Percentiles rank a stretch among this genome's conserved stretches.
Conservation (phyloP, 1,140 invertebrate species). For the Subanguina moxae region DNA sequence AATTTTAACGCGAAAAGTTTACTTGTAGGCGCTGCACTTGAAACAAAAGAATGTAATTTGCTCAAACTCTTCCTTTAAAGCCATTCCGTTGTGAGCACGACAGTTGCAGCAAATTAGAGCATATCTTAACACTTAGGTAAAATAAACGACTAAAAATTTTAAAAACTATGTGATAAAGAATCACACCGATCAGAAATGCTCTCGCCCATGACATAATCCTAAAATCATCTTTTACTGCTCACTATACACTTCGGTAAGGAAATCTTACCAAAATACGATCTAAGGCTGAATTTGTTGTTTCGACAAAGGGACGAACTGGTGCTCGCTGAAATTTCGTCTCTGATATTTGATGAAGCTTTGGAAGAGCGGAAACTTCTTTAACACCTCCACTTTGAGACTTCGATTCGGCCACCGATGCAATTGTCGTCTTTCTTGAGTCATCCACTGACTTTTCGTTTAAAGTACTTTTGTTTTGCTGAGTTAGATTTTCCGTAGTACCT, state of each 20-base stretch:
- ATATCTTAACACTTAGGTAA: conserved; percentile 28
- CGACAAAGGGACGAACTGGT: conserved; percentile 47
- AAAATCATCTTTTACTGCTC: conserved; percentile 70
- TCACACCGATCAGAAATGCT: conserved; percentile 84
- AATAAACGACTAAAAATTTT: conserved; percentile 9
- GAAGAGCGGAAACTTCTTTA: background rate
- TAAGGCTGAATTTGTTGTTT: conserved; percentile 21
- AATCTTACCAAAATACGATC: conserved; percentile 25
- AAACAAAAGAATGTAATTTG: conserved; percentile 62
- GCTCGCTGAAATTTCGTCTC: conserved; percentile 11
- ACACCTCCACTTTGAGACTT: background rate
- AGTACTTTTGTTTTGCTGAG: background rate
- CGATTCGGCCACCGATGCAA: background rate
- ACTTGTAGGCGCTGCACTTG: conserved; percentile 39
- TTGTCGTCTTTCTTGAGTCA: background rate
- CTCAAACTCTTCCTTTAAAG: conserved; percentile 89
- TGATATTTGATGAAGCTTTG: conserved; percentile 29
- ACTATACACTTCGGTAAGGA: conserved; percentile 69
- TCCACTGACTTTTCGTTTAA: conserved; percentile 4
- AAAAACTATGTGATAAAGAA: no score
- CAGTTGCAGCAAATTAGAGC: conserved; percentile 88
- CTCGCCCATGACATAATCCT: conserved; percentile 86
- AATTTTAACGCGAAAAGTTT: conserved; percentile 8
- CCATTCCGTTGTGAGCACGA: conserved; percentile 91
- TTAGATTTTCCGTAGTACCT: background rate